Evolutionary conservation across 2,888 invertebrate genomes (phyloP).

Genomic region (Neoascia interrupta): DNA sequence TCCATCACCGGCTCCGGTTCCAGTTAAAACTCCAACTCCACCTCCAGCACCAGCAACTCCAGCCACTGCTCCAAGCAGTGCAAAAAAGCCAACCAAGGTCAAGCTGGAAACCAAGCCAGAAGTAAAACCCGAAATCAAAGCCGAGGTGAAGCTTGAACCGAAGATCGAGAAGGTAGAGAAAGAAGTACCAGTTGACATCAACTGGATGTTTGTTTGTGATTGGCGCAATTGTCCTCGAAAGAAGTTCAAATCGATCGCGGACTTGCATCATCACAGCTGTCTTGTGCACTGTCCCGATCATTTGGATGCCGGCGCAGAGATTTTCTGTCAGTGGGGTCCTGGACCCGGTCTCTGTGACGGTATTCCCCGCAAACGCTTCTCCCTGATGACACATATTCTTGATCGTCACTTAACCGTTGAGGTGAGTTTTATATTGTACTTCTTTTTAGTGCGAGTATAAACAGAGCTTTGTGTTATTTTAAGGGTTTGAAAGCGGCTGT

Average conservation of each 20-base stretch:
- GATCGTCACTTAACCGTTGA: conserved; percentile 95
- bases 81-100: conserved; percentile 21
- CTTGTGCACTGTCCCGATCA: conserved; percentile 89
- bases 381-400: conserved; percentile 96
- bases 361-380: conserved; percentile 93
- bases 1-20: conserved; percentile 20
- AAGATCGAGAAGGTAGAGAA: conserved; percentile 55
- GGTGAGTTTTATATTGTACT: too few species aligned
- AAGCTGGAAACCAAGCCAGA: conserved; percentile 33
- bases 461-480: neutral
- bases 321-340: conserved; percentile 92
- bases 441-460: neutral
- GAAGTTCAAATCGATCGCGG: conserved; percentile 86
- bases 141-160: conserved; percentile 38
- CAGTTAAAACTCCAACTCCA: conserved; percentile 48
- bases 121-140: conserved; percentile 37
- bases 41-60: conserved; percentile 29
- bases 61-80: conserved; percentile 20
- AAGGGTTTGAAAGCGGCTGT: conserved; percentile 75
- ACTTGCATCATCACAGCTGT: conserved; percentile 93
- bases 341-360: conserved; percentile 88
- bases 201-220: conserved; percentile 89
- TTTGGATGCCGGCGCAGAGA: conserved; percentile 84
- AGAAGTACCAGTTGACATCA: conserved; percentile 75
- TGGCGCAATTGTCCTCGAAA: conserved; percentile 94